Conservation (phyloP, 2,113 vertebrate species). For the Mungos mungo region DNA sequence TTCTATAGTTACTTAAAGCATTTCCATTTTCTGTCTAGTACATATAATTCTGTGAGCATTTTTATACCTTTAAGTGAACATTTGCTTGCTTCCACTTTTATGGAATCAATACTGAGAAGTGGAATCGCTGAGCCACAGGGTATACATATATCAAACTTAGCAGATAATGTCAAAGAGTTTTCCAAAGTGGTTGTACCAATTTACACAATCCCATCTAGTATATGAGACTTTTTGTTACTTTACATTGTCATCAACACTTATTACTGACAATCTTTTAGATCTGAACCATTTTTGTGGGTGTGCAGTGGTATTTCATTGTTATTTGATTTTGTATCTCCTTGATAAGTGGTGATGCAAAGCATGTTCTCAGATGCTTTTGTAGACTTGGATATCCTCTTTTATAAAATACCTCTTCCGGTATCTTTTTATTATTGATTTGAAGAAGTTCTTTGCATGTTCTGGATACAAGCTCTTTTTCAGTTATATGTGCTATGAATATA, state of each 20-base stretch:
- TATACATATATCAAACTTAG: neutral
- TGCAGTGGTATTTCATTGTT: neutral
- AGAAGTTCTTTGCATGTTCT: neutral
- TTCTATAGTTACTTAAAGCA: neutral
- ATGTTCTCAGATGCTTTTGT: neutral
- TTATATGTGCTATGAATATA: neutral
- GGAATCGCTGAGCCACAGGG: neutral
- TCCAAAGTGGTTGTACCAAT: neutral
- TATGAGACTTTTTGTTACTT: neutral
- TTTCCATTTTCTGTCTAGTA: neutral
- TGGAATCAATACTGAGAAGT: neutral
- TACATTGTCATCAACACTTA: neutral
- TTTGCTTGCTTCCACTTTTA: neutral
- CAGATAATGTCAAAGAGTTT: conserved; percentile 2
- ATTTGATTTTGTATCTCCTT: neutral
- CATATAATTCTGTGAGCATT: neutral
- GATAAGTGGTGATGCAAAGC: neutral
- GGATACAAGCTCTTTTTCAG: neutral
- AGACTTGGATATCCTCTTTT: neutral
- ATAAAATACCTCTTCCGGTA: neutral
- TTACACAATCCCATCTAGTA: neutral
- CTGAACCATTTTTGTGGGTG: neutral
- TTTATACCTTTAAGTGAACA: neutral
- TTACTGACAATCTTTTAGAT: neutral
- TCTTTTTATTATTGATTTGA: neutral